Conservation (phyloP, 2,113 vertebrate genomes). For the Physeter macrocephalus region DNA sequence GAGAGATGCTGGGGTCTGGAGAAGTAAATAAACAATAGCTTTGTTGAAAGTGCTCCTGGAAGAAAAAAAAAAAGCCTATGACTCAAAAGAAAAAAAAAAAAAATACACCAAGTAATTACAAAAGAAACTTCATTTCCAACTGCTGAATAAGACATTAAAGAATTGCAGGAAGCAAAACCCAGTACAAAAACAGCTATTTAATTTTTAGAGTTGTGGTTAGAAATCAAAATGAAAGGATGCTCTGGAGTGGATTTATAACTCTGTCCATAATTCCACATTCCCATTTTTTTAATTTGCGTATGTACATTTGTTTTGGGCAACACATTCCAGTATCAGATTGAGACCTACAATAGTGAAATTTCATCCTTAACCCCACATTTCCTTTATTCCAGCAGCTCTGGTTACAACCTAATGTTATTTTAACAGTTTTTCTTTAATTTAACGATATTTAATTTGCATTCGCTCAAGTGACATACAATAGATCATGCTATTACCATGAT, state of each 20-base stretch:
- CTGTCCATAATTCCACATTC: conserved; percentile 39
- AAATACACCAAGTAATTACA: conserved; percentile 12
- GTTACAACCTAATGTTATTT: conserved; percentile 81
- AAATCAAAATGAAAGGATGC: conserved; percentile 1
- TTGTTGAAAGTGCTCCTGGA: background rate
- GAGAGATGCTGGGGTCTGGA: background rate
- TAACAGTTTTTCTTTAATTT: conserved; percentile 84
- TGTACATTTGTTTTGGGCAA: conserved; percentile 1
- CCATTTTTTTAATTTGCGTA: conserved; percentile 37
- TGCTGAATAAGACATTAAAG: conserved; percentile 32
- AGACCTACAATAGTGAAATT: conserved; percentile 45
- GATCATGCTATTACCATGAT: conserved; percentile 88
- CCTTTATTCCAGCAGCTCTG: conserved; percentile 66
- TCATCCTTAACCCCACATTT: conserved; percentile 36
- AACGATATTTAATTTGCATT: conserved; percentile 86
- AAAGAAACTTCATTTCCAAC: conserved; percentile 44
- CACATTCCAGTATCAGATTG: background rate
- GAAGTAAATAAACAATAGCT: background rate
- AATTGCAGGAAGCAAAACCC: background rate
- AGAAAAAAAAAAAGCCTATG: accelerated
- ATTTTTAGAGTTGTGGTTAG: conserved; percentile 56
- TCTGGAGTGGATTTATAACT: conserved; percentile 53
- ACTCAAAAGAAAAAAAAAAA: background rate
- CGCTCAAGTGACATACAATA: conserved; percentile 86
- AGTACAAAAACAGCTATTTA: background rate